Evolutionary conservation across 1,140 invertebrate species (phyloP).

Genomic region (Dinothrombium tinctorium): DNA sequence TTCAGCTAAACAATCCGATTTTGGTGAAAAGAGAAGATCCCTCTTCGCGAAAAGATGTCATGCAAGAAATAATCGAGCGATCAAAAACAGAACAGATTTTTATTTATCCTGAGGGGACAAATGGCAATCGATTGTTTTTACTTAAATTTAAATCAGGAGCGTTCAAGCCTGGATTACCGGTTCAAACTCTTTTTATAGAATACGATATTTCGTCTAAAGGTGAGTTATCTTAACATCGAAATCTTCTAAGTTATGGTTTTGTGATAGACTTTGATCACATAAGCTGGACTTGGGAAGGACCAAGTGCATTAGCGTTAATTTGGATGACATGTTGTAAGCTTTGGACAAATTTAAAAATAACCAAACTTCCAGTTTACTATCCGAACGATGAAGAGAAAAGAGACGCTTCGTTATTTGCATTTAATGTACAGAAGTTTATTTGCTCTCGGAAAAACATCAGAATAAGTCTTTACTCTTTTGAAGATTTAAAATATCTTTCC

Average conservation of each 20-base stretch:
- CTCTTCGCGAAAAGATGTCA: neutral
- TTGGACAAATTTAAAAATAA: slow-evolving; percentile 2
- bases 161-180: slow-evolving; percentile 8
- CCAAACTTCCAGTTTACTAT: slow-evolving; percentile 5
- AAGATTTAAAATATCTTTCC: slow-evolving; percentile 6
- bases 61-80: neutral
- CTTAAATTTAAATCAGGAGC: slow-evolving; percentile 10
- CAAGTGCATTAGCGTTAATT: neutral
- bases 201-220: slow-evolving; percentile 2
- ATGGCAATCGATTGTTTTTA: slow-evolving; percentile 6
- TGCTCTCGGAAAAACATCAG: neutral
- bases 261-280: slow-evolving; percentile 1
- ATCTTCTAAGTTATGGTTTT: neutral
- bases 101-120: slow-evolving; percentile 12
- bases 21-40: slow-evolving; percentile 6
- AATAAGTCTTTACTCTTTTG: slow-evolving; percentile 7
- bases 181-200: slow-evolving; percentile 4
- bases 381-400: slow-evolving; percentile 4
- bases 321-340: slow-evolving; percentile 5
- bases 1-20: slow-evolving; percentile 7
- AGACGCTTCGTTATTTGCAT: slow-evolving; percentile 3
- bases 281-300: slow-evolving; percentile 10
- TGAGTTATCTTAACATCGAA: neutral
- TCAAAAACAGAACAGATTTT: slow-evolving; percentile 10
- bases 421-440: slow-evolving; percentile 2